Conservation (phyloP, 2,113 vertebrate genomes). For the Rhizomys pruinosus region DNA sequence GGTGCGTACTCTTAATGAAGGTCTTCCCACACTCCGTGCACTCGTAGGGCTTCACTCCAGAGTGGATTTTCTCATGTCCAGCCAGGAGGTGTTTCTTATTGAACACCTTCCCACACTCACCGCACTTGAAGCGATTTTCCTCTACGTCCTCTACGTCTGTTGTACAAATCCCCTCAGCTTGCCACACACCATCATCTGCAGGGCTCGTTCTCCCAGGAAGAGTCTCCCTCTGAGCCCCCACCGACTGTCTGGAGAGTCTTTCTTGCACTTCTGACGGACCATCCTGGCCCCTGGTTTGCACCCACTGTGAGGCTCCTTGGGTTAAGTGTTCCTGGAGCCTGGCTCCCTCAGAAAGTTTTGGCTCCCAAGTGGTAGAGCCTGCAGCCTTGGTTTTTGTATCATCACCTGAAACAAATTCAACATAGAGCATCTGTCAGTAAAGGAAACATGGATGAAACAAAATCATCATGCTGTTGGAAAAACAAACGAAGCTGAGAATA, state of each 20-base stretch:
- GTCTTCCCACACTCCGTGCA: conserved; percentile 72
- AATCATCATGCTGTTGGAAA: not conserved
- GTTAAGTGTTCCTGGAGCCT: not conserved
- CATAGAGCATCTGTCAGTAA: not conserved
- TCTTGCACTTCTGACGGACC: not conserved
- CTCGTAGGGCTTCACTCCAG: conserved; percentile 75
- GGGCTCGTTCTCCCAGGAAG: not conserved
- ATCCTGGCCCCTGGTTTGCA: not conserved
- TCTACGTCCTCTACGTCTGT: not conserved
- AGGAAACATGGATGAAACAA: not conserved
- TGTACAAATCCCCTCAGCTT: not conserved
- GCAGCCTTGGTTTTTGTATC: not conserved
- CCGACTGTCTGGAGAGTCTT: not conserved
- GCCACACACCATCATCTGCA: not conserved
- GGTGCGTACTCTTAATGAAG: conserved; percentile 70
- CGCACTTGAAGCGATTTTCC: conserved; percentile 58
- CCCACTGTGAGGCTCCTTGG: not conserved
- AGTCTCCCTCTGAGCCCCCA: not conserved
- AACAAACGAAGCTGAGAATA: not conserved
- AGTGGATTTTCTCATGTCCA: conserved; percentile 72
- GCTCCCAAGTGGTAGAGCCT: not conserved
- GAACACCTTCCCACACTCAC: conserved; percentile 73
- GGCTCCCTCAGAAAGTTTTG: not conserved
- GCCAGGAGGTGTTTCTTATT: conserved; percentile 69
- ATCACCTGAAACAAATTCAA: conserved; percentile 62